Conservation (phyloP, 2,797 vertebrate genomes). For the Etheostoma nigrum region DNA sequence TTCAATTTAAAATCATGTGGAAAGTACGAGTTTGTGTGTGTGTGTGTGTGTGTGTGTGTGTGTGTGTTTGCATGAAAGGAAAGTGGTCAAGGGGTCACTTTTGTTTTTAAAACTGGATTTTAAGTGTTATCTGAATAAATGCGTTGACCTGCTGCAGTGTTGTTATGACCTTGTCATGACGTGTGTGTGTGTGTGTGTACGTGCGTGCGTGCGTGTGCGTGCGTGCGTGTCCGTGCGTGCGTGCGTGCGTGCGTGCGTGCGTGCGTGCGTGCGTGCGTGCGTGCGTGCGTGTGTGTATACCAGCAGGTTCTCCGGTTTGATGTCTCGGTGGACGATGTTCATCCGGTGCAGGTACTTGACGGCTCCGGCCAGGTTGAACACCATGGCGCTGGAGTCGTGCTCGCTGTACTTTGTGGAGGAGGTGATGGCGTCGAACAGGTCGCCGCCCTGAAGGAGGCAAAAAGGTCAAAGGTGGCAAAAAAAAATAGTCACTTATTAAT, state of each 20-base stretch:
- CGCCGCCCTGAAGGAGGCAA: slow-evolving; percentile 88
- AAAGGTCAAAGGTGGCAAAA: no score
- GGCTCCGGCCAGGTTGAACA: slow-evolving; percentile 95
- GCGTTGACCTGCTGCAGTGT: slow-evolving; percentile 54
- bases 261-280: neutral
- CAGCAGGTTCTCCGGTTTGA: slow-evolving; percentile 98
- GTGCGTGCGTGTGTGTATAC: slow-evolving; percentile 73
- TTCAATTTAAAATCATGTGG: slow-evolving; percentile 23
- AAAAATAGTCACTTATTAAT: no score
- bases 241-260: slow-evolving; percentile 17
- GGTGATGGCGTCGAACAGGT: slow-evolving; percentile 98
- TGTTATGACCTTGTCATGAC: slow-evolving; percentile 56
- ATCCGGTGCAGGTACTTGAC: slow-evolving; percentile 94
- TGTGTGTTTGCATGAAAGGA: slow-evolving; percentile 18
- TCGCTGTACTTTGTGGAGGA: slow-evolving; percentile 98
- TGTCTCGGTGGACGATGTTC: slow-evolving; percentile 97
- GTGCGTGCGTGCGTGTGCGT: slow-evolving; percentile 33
- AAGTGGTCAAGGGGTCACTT: neutral
- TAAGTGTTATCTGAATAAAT: slow-evolving; percentile 34
- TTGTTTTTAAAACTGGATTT: slow-evolving; percentile 58
- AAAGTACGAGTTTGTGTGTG: slow-evolving; percentile 9
- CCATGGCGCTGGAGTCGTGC: slow-evolving; percentile 96
- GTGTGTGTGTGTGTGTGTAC: slow-evolving; percentile 15
- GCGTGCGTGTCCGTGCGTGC: slow-evolving; percentile 20
- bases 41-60: slow-evolving; percentile 4